These are phyloP conservation scores for Sorex maritimensis DNA, from an alignment of 2,797 vertebrate species.

Conservation along the genomic window DNA sequence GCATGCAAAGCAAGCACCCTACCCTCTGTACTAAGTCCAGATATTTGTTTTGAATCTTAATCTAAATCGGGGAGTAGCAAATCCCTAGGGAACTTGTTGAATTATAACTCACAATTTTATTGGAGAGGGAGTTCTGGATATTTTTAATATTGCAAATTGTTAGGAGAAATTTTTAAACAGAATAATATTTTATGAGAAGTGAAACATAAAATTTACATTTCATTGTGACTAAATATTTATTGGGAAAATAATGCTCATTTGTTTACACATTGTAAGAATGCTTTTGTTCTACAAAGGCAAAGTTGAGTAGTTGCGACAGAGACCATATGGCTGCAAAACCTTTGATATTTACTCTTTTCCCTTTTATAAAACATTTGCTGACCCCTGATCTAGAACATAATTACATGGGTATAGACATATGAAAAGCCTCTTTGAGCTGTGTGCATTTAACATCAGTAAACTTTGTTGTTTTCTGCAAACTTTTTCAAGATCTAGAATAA, in stretches of 20 bases:
- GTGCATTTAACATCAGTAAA: conserved; percentile 15
- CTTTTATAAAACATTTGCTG: conserved; percentile 45
- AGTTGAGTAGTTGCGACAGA: neutral
- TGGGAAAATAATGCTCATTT: neutral
- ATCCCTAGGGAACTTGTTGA: neutral
- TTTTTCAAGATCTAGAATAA: conserved; percentile 64
- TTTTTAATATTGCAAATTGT: conserved; percentile 31
- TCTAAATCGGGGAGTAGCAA: neutral
- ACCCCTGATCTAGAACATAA: conserved; percentile 35
- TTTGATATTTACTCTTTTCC: conserved; percentile 66
- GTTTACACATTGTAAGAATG: conserved; percentile 35
- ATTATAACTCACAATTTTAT: neutral
- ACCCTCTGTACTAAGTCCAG: no score
- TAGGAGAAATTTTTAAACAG: neutral
- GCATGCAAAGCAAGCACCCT: no score
- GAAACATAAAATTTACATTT: conserved; percentile 55
- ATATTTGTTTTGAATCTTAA: neutral
- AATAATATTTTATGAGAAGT: neutral
- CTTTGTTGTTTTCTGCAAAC: conserved; percentile 28
- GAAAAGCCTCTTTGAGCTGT: conserved; percentile 39
- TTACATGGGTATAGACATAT: conserved; percentile 8
- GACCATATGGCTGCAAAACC: conserved; percentile 37
- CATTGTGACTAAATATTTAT: conserved; percentile 13
- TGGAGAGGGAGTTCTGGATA: neutral
- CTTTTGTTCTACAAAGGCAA: conserved; percentile 35